These are phyloP conservation scores for Dasysyrphus tricinctus DNA, from an alignment of 2,888 invertebrate genomes.

Conservation along the genomic window DNA sequence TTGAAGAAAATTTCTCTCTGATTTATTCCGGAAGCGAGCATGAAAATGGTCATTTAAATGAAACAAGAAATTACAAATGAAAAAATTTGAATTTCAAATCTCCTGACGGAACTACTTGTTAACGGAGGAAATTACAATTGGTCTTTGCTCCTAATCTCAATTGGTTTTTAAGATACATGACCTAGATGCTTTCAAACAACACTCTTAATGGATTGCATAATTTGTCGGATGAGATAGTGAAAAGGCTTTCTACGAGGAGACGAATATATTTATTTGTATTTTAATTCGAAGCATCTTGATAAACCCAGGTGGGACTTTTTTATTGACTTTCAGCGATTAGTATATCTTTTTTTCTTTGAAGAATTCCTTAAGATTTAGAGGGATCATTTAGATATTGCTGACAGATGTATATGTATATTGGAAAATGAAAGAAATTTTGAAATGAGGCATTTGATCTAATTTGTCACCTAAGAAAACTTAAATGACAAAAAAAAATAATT, in stretches of 20 bases:
- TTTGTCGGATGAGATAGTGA: neutral
- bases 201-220: slow-evolving; percentile 44
- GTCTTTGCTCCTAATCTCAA: slow-evolving; percentile 49
- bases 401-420: slow-evolving; percentile 34
- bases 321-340: slow-evolving; percentile 29
- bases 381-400: slow-evolving; percentile 14
- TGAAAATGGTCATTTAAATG: slow-evolving; percentile 20
- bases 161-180: slow-evolving; percentile 45
- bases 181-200: slow-evolving; percentile 38
- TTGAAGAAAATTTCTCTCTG: slow-evolving; percentile 7
- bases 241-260: neutral
- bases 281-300: slow-evolving; percentile 13
- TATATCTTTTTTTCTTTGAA: slow-evolving; percentile 4
- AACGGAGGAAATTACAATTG: slow-evolving; percentile 40
- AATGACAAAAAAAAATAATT: neutral
- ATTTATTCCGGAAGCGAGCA: slow-evolving; percentile 52
- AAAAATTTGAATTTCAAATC: slow-evolving; percentile 62
- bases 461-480: slow-evolving; percentile 46
- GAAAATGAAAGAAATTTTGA: slow-evolving; percentile 2
- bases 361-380: neutral
- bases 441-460: slow-evolving; percentile 36
- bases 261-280: neutral
- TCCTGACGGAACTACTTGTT: slow-evolving; percentile 52
- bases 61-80: neutral
- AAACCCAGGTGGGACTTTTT: slow-evolving; percentile 43